phyloP scores from a whole-genome alignment of 2,797 vertebrate species.

The Nannoperca obscura region DNA sequence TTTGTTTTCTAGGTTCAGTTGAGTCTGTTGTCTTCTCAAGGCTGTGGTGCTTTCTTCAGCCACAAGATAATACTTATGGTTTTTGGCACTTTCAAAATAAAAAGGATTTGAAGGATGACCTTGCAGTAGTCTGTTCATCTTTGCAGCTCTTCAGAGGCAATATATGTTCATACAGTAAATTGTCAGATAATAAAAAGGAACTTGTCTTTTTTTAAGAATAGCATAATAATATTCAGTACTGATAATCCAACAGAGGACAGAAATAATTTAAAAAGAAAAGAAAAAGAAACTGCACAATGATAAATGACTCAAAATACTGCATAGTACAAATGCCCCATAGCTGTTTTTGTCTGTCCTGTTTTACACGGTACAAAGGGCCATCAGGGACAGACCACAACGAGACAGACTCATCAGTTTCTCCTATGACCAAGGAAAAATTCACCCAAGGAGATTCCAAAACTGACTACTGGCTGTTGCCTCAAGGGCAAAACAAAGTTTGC shows the following conservation, averaged over 20 bases:
- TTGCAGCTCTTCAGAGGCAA: conserved; percentile 70
- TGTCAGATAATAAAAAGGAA: conserved; percentile 71
- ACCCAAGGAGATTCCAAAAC: conserved; percentile 70
- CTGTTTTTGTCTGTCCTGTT: conserved; percentile 71
- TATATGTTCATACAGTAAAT: conserved; percentile 61
- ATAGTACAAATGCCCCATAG: conserved; percentile 87
- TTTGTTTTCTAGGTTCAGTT: conserved; percentile 61
- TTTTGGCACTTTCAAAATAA: conserved; percentile 86
- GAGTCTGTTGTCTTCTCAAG: conserved; percentile 73
- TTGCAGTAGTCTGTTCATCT: conserved; percentile 69
- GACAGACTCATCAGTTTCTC: conserved; percentile 78
- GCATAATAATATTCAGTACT: conserved; percentile 81
- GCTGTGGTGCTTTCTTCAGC: conserved; percentile 75
- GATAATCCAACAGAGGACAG: conserved; percentile 79
- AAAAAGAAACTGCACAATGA: conserved; percentile 80
- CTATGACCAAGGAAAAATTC: conserved; percentile 60
- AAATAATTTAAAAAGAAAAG: conserved; percentile 85
- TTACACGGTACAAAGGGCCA: conserved; percentile 72
- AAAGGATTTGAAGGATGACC: conserved; percentile 67
- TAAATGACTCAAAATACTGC: conserved; percentile 87
- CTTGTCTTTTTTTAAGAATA: conserved; percentile 66
- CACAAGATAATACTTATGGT: conserved; percentile 76
- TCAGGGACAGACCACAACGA: conserved; percentile 75
- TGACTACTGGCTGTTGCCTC: conserved; percentile 64
- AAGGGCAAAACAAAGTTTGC: conserved; percentile 58